phyloP scores from a whole-genome alignment of 2,888 invertebrate species.

The Ormyrus nitidulus region DNA sequence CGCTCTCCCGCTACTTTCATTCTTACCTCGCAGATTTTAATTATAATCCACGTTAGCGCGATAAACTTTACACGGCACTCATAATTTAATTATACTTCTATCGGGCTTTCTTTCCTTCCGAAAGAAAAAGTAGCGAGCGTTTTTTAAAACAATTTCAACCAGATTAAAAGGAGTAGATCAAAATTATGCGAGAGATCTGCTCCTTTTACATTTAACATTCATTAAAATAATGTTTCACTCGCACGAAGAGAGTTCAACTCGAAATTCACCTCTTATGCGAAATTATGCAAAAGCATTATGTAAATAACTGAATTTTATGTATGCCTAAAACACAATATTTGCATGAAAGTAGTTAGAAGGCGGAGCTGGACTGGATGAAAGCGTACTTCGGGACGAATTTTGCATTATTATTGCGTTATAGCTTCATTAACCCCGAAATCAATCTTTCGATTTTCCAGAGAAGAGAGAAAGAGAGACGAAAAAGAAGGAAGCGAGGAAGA shows the following conservation, averaged over 20 bases:
- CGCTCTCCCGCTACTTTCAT: not conserved
- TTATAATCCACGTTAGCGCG: not conserved
- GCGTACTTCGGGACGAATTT: slow-evolving; percentile 44
- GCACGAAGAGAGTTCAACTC: not conserved
- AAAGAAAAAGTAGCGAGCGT: too few species aligned
- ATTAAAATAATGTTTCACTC: slow-evolving; percentile 20
- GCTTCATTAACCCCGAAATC: slow-evolving; percentile 41
- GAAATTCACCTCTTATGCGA: not conserved
- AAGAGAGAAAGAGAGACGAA: not conserved
- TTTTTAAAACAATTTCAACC: too few species aligned
- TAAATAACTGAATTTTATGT: slow-evolving; percentile 52
- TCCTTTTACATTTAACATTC: slow-evolving; percentile 9
- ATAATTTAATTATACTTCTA: not conserved
- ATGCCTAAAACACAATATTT: slow-evolving; percentile 49
- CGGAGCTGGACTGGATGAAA: slow-evolving; percentile 6
- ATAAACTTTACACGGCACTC: not conserved
- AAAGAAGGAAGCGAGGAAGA: not conserved
- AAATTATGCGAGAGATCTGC: not conserved
- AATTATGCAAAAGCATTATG: slow-evolving; percentile 47
- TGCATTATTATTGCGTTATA: slow-evolving; percentile 27
- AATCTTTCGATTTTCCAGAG: not conserved
- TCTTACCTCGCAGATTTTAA: slow-evolving; percentile 5
- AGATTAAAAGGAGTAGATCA: not conserved
- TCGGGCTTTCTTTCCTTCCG: not conserved
- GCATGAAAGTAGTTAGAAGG: slow-evolving; percentile 42